Conservation (phyloP, 2,113 vertebrate genomes). For the Paedocypris sp. region DNA sequence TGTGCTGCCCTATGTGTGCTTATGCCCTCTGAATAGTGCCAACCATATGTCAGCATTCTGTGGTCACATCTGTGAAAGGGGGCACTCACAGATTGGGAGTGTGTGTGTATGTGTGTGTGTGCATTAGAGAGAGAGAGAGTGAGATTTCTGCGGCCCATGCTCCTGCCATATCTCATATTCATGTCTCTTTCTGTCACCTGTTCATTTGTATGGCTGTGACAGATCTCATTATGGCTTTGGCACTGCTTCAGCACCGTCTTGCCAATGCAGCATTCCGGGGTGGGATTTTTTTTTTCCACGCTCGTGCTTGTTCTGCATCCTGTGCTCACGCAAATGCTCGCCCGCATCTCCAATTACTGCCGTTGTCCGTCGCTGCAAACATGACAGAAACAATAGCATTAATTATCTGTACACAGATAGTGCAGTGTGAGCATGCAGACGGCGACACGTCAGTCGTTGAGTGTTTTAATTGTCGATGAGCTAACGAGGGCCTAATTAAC, state of each 20-base stretch:
- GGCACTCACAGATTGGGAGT: conserved; percentile 21
- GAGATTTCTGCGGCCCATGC: conserved; percentile 11
- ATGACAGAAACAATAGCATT: conserved; percentile 29
- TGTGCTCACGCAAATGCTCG: neutral
- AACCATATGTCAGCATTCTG: conserved; percentile 40
- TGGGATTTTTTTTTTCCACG: conserved; percentile 51
- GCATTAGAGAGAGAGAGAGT: neutral
- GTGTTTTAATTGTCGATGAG: conserved; percentile 25
- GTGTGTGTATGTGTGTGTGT: conserved; percentile 12
- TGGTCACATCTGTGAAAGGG: conserved; percentile 35
- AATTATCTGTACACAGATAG: conserved; percentile 17
- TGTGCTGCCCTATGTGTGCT: conserved; percentile 27
- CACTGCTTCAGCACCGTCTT: conserved; percentile 61
- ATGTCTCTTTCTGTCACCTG: conserved; percentile 56
- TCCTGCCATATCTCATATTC: conserved; percentile 46
- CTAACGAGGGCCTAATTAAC: conserved; percentile 35
- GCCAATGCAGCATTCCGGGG: conserved; percentile 59
- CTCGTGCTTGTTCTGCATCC: conserved; percentile 25
- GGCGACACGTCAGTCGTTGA: conserved; percentile 7
- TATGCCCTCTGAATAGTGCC: conserved; percentile 25
- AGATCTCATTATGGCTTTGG: conserved; percentile 66
- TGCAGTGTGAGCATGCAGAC: conserved; percentile 1
- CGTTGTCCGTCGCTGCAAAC: conserved; percentile 15
- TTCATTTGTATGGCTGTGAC: conserved; percentile 63
- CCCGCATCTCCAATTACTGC: conserved; percentile 21